Percentiles rank a stretch among this genome's conserved stretches.
phyloP scores from a whole-genome alignment of 2,888 invertebrate genomes.

The Dicyrtomina minuta region DNA sequence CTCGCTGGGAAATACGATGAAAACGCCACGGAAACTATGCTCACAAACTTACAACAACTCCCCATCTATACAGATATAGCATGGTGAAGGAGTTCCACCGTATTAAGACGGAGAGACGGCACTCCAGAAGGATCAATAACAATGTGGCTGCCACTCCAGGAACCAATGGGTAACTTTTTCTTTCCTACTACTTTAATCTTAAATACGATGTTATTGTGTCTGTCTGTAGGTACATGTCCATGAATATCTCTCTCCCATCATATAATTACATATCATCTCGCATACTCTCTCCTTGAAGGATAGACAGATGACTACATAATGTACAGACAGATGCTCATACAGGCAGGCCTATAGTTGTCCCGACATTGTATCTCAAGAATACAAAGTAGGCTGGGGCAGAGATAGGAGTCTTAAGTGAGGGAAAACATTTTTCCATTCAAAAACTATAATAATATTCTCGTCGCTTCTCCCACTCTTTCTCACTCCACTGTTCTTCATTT shows the following conservation, averaged over 20 bases:
- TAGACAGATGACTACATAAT: too few relatives aligned
- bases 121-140: constrained; percentile 52
- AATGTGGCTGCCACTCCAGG: constrained; percentile 46
- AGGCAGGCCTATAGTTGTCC: too few relatives aligned
- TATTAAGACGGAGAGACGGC: constrained; percentile 52
- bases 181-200: constrained; percentile 10
- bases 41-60: not conserved
- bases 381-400: too few relatives aligned
- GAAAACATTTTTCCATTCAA: too few relatives aligned
- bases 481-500: too few relatives aligned
- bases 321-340: too few relatives aligned
- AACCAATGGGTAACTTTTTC: constrained; percentile 49
- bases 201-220: too few relatives aligned
- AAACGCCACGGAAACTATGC: not conserved
- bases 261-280: not conserved
- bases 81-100: constrained; percentile 54
- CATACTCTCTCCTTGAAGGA: too few relatives aligned
- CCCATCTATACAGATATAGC: constrained; percentile 47
- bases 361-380: too few relatives aligned
- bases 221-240: not conserved
- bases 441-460: too few relatives aligned
- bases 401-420: too few relatives aligned
- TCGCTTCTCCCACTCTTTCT: too few relatives aligned
- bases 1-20: not conserved
- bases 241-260: not conserved